Evolutionary conservation across 2,888 invertebrate genomes (phyloP), one percentile per base, ranked within the genome.

Genomic region (Villa cingulata): DNA sequence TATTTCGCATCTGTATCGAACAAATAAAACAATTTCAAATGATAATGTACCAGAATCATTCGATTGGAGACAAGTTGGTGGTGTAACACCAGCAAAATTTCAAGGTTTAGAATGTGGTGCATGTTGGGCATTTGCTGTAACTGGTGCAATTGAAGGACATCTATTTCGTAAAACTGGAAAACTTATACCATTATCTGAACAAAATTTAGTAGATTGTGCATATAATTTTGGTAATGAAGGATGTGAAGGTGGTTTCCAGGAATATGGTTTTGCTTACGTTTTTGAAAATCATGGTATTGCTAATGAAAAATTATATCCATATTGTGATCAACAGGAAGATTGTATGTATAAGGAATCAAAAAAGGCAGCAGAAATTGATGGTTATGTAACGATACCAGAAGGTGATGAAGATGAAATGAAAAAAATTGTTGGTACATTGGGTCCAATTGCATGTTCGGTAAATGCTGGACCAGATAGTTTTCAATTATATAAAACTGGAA

Each of bases 101-200:
- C 68, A 68, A 59, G 65, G 64, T 29, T 46, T 55, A 20, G 57
- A 55, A 9, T 68, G 68, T 18, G 68, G 66, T 17, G 62, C 64
- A 17, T 68, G 68, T 45, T 68, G 66, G 66, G 61, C 68, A 14
- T 66, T 66, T 54, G 66, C 68, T 37, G 57, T 60, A 5, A 62
- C 63, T 9, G 68, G 68, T 1, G 64, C 68, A 37, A 58, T 68
- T 46, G 68, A 68, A 48, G 67, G 68, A n/a, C 68, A 68, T 49
- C 36, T 58, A 4, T 66, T 61, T 53, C 59, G 63, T 1, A 66
- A 65, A 50, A 64, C 65, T 6, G 61, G 62, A 1, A 52, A 57
- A 29, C 51, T 67, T 47, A 56, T 60, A 1, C 51, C 54, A 45
- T 57, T 68, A 0, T 68, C 68, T 1, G 66, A 67, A 47, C 68